Base-by-base conservation (phyloP, 2,113 vertebrate species). In the Otocyon megalotis region DNA sequence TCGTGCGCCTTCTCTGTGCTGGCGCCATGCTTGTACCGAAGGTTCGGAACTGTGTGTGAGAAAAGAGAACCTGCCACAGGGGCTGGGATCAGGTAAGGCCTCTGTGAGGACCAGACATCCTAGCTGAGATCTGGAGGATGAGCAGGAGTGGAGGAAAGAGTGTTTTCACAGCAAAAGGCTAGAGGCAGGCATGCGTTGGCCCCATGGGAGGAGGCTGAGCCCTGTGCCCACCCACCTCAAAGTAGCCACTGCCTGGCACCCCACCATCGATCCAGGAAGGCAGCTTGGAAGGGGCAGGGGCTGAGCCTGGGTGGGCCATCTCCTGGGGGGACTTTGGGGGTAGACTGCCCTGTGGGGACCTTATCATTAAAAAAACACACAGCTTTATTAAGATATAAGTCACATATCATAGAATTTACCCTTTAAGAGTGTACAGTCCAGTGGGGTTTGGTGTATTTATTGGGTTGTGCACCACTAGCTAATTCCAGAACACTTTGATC, bases 331-430 rank as follows among this genome's bases (percentile, higher is more conserved):
- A 43, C 6, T 37, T 17, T 1, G 35, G 53, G 14, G n/a, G 35
- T 43, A 83, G 30, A 80, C 10, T 69, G 63, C 56, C 62, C 84
- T n/a, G 10, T 28, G 8, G 63, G 54, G 54, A 56, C 14, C 9
- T 24, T 65, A 5, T 30, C 8, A 62, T 22, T 72, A 32, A 14
- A 48, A 80, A 43, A 50, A 2, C 63, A 35, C 53, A 37, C 8
- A 50, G 14, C 28, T 79, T 97, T 88, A 77, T 62, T 53, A 28
- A 90, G 58, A 81, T 90, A 90, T 1, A 90, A 88, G 56, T 82
- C 35, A 79, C 10, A 53, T 17, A 58, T 60, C 8, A 32, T 83
- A 81, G 77, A 62, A 71, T 76, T 65, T 22, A 65, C 35, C 58
- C 79, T 60, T 94, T 76, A 32, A 3, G 63, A 56, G 37, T 26